Evolutionary conservation across 2,113 vertebrate species (phyloP).

Genomic region (Callocephalon fimbriatum): DNA sequence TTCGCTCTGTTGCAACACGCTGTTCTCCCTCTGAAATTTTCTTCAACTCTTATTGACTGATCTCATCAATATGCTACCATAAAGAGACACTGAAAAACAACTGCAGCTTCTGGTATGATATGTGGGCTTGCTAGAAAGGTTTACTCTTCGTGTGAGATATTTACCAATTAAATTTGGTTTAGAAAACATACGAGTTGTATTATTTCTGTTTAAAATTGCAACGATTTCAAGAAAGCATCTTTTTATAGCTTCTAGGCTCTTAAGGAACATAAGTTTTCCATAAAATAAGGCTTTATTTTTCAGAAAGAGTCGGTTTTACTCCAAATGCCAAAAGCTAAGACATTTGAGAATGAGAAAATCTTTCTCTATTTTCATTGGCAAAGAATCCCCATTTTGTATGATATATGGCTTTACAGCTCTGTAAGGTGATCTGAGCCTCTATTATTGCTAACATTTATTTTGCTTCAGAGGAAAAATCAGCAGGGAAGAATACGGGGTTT

Average conservation of each 20-base stretch:
- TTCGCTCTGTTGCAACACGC: background rate
- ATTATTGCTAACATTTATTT: conserved; percentile 42
- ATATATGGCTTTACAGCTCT: conserved; percentile 25
- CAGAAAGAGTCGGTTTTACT: background rate
- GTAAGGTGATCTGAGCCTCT: conserved; percentile 2
- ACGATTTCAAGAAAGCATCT: background rate
- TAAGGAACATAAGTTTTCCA: conserved; percentile 14
- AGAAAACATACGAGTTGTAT: background rate
- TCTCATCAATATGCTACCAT: background rate
- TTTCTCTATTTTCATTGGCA: conserved; percentile 32
- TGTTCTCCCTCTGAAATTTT: conserved; percentile 9
- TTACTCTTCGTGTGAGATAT: background rate
- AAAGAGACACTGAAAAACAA: background rate
- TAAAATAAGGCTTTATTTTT: conserved; percentile 21
- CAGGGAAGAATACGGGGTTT: background rate
- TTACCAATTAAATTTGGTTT: background rate
- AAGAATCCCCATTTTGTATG: background rate
- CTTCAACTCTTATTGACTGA: background rate
- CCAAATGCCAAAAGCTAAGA: conserved; percentile 23
- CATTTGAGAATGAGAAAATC: conserved; percentile 13
- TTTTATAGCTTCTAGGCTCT: background rate
- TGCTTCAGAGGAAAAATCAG: background rate
- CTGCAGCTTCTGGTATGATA: background rate
- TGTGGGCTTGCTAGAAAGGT: background rate
- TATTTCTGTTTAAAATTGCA: background rate